Evolutionary conservation across 2,113 vertebrate genomes (phyloP), one percentile per base, ranked within the genome.

Genomic region (Laticauda colubrina): DNA sequence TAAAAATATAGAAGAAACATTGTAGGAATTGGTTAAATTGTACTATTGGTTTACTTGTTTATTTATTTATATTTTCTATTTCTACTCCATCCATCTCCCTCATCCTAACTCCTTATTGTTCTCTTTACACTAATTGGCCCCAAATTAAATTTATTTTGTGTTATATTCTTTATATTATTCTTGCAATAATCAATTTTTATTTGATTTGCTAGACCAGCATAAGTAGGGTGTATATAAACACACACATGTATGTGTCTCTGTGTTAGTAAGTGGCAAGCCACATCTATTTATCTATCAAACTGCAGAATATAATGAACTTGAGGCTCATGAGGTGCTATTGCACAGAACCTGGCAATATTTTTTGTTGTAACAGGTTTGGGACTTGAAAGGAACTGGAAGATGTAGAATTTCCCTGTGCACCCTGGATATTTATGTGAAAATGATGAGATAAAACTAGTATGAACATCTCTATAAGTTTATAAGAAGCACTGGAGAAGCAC

Each of bases 101-200:
- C 26, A 64, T 29, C 10, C 4, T 15, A 69, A 69, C 14, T 10
- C 12, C 5, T 69, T 53, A n/a, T 3, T 1, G 5, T 45, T 92
- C 45, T 51, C 21, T 51, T 87, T 54, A 92, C 85, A 93, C 93
- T 90, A 92, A 91, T 29, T 3, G 88, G 92, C 18, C 89, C 26
- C 91, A 94, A 61, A 88, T 92, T 10, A 90, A 26, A 93, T 39
- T 94, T 10, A 23, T 45, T 21, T 29, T 10, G 2, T 4, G 39
- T 69, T 1, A 7, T 88, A 92, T 93, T 88, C 85, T n/a, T 55
- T 39, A 39, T 39, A 39, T 39, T 39, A 39, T 29, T 95, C 45
- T 69, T 92, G 48, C 81, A 93, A 89, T 69, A 55, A 11, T 0
- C 29, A 29, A 8, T 69, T 69, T n/a, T 69, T 69, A 69, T 69